phyloP scores from a whole-genome alignment of 2,888 invertebrate genomes.

The Drosophila ustulata region DNA sequence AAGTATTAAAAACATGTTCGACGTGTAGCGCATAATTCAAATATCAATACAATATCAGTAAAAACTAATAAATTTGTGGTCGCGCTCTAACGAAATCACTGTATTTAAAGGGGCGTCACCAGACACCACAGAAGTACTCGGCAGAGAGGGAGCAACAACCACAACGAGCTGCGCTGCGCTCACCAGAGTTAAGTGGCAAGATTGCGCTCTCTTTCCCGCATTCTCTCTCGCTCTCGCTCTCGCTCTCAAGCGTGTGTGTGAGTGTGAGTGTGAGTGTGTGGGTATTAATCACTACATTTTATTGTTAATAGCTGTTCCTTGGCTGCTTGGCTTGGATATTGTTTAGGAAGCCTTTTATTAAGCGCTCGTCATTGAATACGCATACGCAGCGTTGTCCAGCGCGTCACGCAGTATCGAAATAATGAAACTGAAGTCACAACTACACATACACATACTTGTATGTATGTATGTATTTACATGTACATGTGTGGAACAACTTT shows the following conservation, averaged over 20 bases:
- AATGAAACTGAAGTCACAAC: no score
- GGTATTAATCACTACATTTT: neutral
- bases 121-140: slow-evolving; percentile 80
- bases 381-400: slow-evolving; percentile 1
- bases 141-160: slow-evolving; percentile 26
- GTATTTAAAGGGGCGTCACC: slow-evolving; percentile 85
- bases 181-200: neutral
- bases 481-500: no score
- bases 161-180: slow-evolving; percentile 15
- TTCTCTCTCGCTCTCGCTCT: neutral
- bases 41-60: slow-evolving; percentile 77
- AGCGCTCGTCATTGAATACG: neutral
- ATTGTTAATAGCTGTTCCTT: neutral
- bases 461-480: no score
- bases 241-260: neutral
- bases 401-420: neutral
- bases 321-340: neutral
- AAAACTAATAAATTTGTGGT: slow-evolving; percentile 80
- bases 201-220: slow-evolving; percentile 19
- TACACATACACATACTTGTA: no score
- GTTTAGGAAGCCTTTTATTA: neutral
- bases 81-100: slow-evolving; percentile 85
- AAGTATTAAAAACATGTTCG: slow-evolving; percentile 6
- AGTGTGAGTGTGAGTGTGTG: neutral
- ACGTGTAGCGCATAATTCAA: slow-evolving; percentile 59